Conservation (phyloP, 2,113 vertebrate species). For the Catharus bicknelli region DNA sequence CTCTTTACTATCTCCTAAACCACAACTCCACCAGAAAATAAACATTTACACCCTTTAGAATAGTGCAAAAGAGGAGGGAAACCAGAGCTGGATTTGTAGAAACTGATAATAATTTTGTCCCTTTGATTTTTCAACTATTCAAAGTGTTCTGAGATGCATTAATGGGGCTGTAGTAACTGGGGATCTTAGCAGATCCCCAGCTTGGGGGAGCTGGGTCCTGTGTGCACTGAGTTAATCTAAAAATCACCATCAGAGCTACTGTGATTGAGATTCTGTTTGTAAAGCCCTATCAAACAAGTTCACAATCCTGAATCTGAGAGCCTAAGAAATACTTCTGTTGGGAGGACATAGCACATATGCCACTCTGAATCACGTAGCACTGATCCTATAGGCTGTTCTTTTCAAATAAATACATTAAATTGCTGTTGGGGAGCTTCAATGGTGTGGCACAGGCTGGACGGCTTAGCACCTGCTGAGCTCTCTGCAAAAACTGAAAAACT, state of each 20-base stretch:
- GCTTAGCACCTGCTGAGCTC: background rate
- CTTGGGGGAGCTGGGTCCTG: background rate
- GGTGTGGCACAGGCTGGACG: background rate
- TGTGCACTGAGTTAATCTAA: background rate
- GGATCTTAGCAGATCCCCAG: background rate
- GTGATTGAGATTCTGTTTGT: background rate
- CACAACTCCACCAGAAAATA: background rate
- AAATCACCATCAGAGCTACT: background rate
- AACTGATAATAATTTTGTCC: background rate
- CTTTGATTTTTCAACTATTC: conserved; percentile 7
- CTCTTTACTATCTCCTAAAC: background rate
- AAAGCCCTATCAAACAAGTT: background rate
- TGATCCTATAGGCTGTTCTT: background rate
- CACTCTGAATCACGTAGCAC: background rate
- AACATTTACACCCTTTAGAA: background rate
- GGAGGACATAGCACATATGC: background rate
- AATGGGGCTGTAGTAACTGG: background rate
- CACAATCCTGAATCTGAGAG: background rate
- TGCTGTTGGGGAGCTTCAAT: background rate
- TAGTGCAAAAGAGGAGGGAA: background rate
- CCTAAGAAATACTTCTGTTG: background rate
- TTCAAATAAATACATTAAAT: background rate
- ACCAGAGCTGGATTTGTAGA: background rate
- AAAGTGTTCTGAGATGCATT: background rate
- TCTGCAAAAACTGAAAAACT: background rate